These are phyloP conservation scores for Sthenelais limicola DNA, from an alignment of 2,888 invertebrate genomes.

Conservation along the genomic window DNA sequence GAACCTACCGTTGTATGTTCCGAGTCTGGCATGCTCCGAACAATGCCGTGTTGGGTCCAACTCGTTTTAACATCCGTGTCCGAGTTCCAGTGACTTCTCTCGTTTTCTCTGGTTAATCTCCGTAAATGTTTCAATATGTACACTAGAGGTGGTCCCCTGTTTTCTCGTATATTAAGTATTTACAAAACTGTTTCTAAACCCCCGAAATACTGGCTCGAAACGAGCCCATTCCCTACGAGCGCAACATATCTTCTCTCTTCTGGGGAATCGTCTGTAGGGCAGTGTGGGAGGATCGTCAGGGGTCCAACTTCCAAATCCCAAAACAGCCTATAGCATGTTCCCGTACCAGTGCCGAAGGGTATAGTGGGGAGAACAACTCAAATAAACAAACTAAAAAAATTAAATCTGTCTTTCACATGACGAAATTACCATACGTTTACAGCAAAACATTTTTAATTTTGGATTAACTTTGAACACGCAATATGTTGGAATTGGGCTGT, in stretches of 20 bases:
- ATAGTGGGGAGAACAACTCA: too few relatives aligned
- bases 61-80: constrained; percentile 9
- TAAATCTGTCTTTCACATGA: too few relatives aligned
- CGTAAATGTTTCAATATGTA: constrained; percentile 34
- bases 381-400: too few relatives aligned
- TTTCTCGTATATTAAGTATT: constrained; percentile 32
- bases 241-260: constrained; percentile 45
- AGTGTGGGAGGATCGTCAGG: constrained; percentile 10
- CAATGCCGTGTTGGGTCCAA: constrained; percentile 22
- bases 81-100: constrained; percentile 27
- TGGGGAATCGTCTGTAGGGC: constrained; percentile 41
- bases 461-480: too few relatives aligned
- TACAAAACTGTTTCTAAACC: constrained; percentile 43
- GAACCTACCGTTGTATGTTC: constrained; percentile 20
- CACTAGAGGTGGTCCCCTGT: constrained; percentile 38
- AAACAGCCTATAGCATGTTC: too few relatives aligned
- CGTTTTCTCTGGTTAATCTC: constrained; percentile 30
- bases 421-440: too few relatives aligned
- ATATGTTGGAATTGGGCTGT: too few relatives aligned
- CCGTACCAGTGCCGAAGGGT: too few relatives aligned
- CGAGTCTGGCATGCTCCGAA: constrained; percentile 20
- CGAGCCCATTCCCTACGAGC: constrained; percentile 44
- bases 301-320: neutral
- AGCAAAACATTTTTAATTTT: too few relatives aligned
- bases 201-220: constrained; percentile 47